Conservation (phyloP, 2,797 vertebrate genomes). For the Babyrousa celebensis region DNA sequence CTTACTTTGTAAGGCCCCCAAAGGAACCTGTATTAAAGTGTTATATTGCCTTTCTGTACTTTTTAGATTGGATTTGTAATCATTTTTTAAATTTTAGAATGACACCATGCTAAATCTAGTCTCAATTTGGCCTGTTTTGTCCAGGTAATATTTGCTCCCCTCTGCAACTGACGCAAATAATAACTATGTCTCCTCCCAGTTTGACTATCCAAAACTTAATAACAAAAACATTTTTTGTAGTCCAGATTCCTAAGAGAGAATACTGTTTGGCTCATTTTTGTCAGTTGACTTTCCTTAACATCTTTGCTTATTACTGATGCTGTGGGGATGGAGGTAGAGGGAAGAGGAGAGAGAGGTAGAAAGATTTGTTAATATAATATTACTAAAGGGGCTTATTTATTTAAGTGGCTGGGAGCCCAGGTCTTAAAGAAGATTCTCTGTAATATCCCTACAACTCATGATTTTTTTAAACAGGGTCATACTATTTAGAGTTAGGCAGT, state of each 20-base stretch:
- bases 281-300: not conserved
- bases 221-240: not conserved
- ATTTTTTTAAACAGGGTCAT: not conserved
- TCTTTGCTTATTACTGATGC: not conserved
- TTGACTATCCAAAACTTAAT: conserved; percentile 19
- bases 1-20: not conserved
- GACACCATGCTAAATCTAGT: not conserved
- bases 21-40: not conserved
- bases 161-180: not conserved
- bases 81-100: not conserved
- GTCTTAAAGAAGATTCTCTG: not conserved
- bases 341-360: not conserved
- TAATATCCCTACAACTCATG: not conserved
- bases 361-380: not conserved
- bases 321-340: fast-evolving
- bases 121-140: not conserved
- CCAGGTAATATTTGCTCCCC: not conserved
- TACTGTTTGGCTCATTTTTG: not conserved
- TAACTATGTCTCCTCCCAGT: not conserved
- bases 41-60: not conserved
- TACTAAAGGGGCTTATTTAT: not conserved
- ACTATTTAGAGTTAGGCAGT: not conserved
- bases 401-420: not conserved
- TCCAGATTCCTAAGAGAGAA: not conserved
- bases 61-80: not conserved